Base-by-base conservation (phyloP, 1,140 invertebrate genomes). In the Aphis gossypii region DNA sequence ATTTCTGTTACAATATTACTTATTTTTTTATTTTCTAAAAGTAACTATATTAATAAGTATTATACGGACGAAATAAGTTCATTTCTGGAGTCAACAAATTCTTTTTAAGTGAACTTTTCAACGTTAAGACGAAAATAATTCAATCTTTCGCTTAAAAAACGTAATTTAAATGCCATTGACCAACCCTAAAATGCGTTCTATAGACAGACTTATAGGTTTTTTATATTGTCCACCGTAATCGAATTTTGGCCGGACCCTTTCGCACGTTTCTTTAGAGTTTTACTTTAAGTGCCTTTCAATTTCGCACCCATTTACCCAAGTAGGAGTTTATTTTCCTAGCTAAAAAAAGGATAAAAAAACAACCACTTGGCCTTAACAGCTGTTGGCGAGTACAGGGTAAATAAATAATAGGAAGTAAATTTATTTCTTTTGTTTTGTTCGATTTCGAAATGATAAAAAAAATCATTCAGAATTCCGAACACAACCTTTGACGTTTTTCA, bases 221-320 rank as follows among this genome's bases (percentile, higher is more conserved):
- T 83, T 93, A 86, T 93, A 93, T 93, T 93, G 92, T 93, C 92
- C 92, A 54, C 82, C 48, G 82, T 93, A 93, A 93, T 93, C 92
- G 92, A 93, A 93, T 93, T 93, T 93, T 54, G 82, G 38, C 82
- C 92, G 82, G 92, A 93, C 92, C 92, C 92, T 93, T 93, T 93
- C 92, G 48, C 92, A 93, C 92, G 92, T 93, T 93, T 86, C 82
- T 93, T 93, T 93, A 83, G 92, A 93, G 92, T 93, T 93, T 93
- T 93, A 93, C 92, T 93, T 93, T 93, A 93, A 93, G 92, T 93
- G 92, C 92, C 92, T 93, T 93, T 93, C 92, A 93, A 93, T 93
- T 92, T 93, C 82, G 92, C 92, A 93, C 82, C 92, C 92, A 93
- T 93, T 93, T 93, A 93, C 76, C 76, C 89, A 90, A 93, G 90